Base-by-base conservation (phyloP, 2,797 vertebrate species). In the Bradypodion pumilum region DNA sequence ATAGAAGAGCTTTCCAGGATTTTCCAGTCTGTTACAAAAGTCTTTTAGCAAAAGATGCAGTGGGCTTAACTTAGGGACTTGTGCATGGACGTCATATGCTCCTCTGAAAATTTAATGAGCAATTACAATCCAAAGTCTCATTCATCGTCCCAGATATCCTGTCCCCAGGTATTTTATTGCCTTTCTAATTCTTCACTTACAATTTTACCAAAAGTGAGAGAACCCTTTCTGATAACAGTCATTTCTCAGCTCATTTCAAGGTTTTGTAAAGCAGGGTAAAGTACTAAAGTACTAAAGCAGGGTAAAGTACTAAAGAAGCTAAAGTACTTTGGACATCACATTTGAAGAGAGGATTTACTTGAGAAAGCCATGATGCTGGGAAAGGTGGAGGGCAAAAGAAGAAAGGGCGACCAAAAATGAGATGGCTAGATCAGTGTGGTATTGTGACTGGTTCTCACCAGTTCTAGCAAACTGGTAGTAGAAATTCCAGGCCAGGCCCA, bases 201-300 rank as follows among this genome's bases (percentile, higher is more conserved):
- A 85, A 0, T 56, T 84, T 89, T 84, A 40, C 81, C 84, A 87
- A 59, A 59, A 84, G 73, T 70, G 82, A 74, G 86, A 82, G 90
- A 88, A 87, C 65, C 83, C 80, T 91, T 85, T 49, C 56, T 82
- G 85, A 70, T n/a, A n/a, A 73, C 78, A 69, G 86, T 86, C 86
- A 76, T 88, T 89, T 88, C 88, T 32, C 76, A 83, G 65, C 89
- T 92, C 92, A 86, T 88, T 89, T 82, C 87, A 66, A 83, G 89
- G 62, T 82, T 82, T 86, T 86, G 81, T 77, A 82, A 87, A n/a
- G n/a, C n/a, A n/a, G n/a, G n/a, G n/a, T n/a, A n/a, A n/a, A n/a
- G n/a, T n/a, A n/a, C n/a, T n/a, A n/a, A n/a, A n/a, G n/a, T n/a
- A n/a, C n/a, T n/a, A n/a, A n/a, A n/a, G n/a, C n/a, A n/a, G n/a